phyloP scores from a whole-genome alignment of 2,888 invertebrate species.

The Andrena chrysosceles region DNA sequence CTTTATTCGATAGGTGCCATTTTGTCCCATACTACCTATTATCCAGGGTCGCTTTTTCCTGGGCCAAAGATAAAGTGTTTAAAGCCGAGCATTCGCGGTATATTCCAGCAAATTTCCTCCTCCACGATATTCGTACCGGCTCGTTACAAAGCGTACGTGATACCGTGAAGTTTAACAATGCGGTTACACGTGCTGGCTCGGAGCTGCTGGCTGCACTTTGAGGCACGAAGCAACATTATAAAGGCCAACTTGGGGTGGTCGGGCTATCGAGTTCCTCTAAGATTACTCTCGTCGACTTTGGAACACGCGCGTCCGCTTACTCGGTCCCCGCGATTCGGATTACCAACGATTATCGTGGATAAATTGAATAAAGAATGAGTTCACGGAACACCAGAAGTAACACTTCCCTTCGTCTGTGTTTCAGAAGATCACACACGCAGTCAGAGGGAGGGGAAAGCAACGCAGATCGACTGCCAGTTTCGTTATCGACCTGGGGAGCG shows the following conservation, averaged over 20 bases:
- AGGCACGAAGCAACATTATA: slow-evolving; percentile 33
- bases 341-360: background rate
- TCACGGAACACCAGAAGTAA: too few species aligned
- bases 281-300: slow-evolving; percentile 43
- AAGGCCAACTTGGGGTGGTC: slow-evolving; percentile 38
- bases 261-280: slow-evolving; percentile 31
- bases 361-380: background rate
- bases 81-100: slow-evolving; percentile 23
- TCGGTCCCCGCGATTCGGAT: background rate
- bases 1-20: background rate
- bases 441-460: background rate
- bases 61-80: slow-evolving; percentile 39
- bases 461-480: background rate
- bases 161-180: slow-evolving; percentile 62
- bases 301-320: background rate
- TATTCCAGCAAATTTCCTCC: slow-evolving; percentile 36
- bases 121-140: slow-evolving; percentile 37
- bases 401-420: background rate
- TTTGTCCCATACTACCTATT: background rate
- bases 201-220: slow-evolving; percentile 48
- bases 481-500: slow-evolving; percentile 10
- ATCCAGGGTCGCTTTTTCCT: background rate
- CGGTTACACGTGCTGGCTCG: slow-evolving; percentile 57
- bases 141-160: slow-evolving; percentile 35
- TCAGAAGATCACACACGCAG: slow-evolving; percentile 2